These are phyloP conservation scores for Branchipolynoe longqiensis DNA, from an alignment of 2,888 invertebrate genomes.

Conservation along the genomic window DNA sequence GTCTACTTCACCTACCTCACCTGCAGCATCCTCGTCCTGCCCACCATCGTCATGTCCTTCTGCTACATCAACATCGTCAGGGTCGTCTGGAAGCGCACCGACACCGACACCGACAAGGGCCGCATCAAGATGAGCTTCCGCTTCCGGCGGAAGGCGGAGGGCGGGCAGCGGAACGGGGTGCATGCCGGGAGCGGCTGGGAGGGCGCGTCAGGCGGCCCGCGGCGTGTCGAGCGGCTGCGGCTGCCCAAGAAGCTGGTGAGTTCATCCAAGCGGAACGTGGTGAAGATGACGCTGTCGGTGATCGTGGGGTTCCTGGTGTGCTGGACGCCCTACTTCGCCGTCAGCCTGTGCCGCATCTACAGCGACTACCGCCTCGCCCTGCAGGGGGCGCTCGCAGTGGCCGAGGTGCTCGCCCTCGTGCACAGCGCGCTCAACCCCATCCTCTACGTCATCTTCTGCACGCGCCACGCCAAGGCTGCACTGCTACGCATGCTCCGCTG, in stretches of 20 bases:
- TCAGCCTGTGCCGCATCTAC: conserved; percentile 81
- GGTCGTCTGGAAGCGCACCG: conserved; percentile 81
- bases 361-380: conserved; percentile 76
- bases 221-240: conserved; percentile 70
- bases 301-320: conserved; percentile 82
- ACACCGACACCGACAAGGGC: conserved; percentile 47
- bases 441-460: conserved; percentile 82
- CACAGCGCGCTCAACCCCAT: conserved; percentile 82
- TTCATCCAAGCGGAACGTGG: conserved; percentile 81
- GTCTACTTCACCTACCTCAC: conserved; percentile 82
- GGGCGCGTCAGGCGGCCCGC: conserved; percentile 60
- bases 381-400: conserved; percentile 70
- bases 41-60: conserved; percentile 81
- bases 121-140: conserved; percentile 40
- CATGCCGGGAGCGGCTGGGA: background rate
- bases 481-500: background rate
- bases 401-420: conserved; percentile 78
- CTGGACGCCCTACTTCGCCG: conserved; percentile 82
- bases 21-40: conserved; percentile 81
- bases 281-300: conserved; percentile 82
- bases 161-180: background rate
- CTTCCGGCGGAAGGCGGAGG: conserved; percentile 9
- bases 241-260: conserved; percentile 76
- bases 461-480: conserved; percentile 52
- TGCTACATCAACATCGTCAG: conserved; percentile 82